Base-by-base conservation (phyloP, 2,113 vertebrate genomes). In the Sialia sialis region DNA sequence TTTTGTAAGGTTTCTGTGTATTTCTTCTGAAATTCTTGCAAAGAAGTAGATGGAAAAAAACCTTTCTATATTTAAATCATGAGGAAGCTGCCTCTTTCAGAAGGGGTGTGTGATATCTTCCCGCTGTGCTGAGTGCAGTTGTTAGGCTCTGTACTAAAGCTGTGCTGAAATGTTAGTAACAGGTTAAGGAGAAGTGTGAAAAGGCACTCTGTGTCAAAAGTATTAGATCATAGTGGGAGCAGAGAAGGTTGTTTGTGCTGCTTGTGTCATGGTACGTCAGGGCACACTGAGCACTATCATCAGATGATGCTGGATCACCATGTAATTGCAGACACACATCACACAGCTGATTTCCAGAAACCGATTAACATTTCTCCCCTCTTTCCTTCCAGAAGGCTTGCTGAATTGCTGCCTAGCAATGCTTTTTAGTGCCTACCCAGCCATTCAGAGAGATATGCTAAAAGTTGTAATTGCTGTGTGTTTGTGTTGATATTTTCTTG, bases 391-490 rank as follows among this genome's bases (percentile, higher is more conserved):
- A 87, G 72, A 66, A 89, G 59, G 21, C 82, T 80, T 90, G 70
- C 62, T 62, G 77, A 93, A 55, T 62, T 83, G 75, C 38, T 91
- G 80, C 69, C 58, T 89, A 73, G 78, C 7, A 4, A 22, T 73
- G 89, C 70, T 87, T 74, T 79, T 11, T 90, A 60, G 49, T 75
- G 69, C 41, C 49, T 85, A 36, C 44, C 72, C 68, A 92, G 64
- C 83, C 49, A 30, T 94, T 96, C 62, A 51, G 63, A 92, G 64
- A 78, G 60, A 66, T 25, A 69, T 17, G 77, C 89, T 93, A 11
- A 46, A 89, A 91, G 74, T 82, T 95, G 87, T 82, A 84, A 84
- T 95, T 94, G 88, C 64, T 75, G 25, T 67, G 43, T 81, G 81
- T 26, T 89, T 92, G 55, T 81, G 64, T 90, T 95, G 76, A 51